phyloP scores from a whole-genome alignment of 2,797 vertebrate species.

The Accipiter minullus region DNA sequence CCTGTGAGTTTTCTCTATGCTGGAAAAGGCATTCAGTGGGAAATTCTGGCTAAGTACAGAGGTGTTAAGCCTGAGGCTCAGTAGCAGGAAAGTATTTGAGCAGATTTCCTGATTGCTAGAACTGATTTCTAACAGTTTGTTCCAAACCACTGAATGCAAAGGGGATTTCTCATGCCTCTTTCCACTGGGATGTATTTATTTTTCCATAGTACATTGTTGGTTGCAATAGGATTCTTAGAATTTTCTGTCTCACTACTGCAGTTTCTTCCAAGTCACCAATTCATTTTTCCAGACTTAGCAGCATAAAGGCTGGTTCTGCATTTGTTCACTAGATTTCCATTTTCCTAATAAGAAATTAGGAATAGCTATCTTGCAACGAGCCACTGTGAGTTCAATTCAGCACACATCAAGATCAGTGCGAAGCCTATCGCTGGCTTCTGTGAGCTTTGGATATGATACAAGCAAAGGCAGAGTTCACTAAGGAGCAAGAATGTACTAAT shows the following conservation, averaged over 20 bases:
- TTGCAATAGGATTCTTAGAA: slow-evolving; percentile 32
- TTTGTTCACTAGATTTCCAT: neutral
- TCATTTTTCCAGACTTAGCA: slow-evolving; percentile 42
- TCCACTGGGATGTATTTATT: slow-evolving; percentile 58
- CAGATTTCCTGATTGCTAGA: slow-evolving; percentile 56
- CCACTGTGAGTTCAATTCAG: neutral
- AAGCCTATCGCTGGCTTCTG: neutral
- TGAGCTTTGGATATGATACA: neutral
- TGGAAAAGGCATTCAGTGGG: neutral
- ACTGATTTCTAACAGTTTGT: slow-evolving; percentile 44
- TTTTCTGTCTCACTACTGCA: slow-evolving; percentile 56
- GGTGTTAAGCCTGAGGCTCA: neutral
- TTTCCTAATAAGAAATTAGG: neutral
- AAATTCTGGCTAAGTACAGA: neutral
- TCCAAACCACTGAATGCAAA: slow-evolving; percentile 34
- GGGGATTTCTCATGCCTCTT: slow-evolving; percentile 59
- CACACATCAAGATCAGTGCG: neutral
- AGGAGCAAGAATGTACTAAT: neutral
- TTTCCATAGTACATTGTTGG: slow-evolving; percentile 64
- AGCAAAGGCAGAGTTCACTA: neutral
- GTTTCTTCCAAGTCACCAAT: neutral
- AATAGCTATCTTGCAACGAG: neutral
- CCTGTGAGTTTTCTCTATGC: neutral
- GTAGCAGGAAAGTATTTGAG: slow-evolving; percentile 48
- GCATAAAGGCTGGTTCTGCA: neutral